These are phyloP conservation scores for Colius striatus DNA, from an alignment of 2,113 vertebrate genomes.

Conservation along the genomic window DNA sequence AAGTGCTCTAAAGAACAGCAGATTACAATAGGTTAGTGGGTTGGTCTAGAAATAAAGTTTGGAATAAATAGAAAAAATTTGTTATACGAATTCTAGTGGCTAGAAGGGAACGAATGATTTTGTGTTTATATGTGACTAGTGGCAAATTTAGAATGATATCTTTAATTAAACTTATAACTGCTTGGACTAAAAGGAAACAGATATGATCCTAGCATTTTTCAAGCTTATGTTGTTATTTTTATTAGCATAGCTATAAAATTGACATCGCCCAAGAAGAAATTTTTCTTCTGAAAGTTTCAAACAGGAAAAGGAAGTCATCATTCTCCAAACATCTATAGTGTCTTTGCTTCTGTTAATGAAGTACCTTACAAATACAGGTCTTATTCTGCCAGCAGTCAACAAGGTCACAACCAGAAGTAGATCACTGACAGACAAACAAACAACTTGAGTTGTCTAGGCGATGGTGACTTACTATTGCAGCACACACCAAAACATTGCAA, in stretches of 20 bases:
- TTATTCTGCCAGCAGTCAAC: background rate
- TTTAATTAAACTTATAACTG: background rate
- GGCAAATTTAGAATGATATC: background rate
- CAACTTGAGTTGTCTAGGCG: background rate
- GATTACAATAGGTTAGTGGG: background rate
- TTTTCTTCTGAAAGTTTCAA: background rate
- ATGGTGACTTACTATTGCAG: background rate
- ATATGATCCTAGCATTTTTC: background rate
- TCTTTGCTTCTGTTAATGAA: background rate
- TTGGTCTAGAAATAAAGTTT: background rate
- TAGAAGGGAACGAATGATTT: background rate
- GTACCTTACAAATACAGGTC: background rate
- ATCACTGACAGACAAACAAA: background rate
- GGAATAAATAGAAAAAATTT: background rate
- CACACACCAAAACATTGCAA: background rate
- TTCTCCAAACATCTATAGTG: background rate
- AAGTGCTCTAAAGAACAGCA: background rate
- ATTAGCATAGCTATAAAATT: background rate
- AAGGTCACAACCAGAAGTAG: background rate
- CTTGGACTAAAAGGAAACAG: background rate
- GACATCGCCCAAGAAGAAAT: background rate
- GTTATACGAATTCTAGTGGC: background rate
- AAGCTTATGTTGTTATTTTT: background rate
- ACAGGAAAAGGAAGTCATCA: background rate
- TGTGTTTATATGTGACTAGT: background rate